Base-by-base conservation (phyloP, 2,888 invertebrate genomes). In the Brenthis ino region DNA sequence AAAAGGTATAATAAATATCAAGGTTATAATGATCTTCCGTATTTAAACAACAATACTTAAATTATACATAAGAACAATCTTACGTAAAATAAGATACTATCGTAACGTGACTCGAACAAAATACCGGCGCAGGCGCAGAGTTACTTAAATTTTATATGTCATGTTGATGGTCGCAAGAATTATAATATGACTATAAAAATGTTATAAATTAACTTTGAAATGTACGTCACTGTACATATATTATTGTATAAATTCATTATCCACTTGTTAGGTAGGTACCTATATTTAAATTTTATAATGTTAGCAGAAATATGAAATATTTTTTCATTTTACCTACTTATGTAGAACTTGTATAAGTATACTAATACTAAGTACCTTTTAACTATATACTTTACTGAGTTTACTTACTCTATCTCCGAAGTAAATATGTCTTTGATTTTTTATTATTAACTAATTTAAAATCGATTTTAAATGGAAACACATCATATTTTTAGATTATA, bases 1-100 rank as follows among this genome's bases (percentile, higher is more conserved):
- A 61, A 69, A 53, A 65, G 20, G 11, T 63, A 53, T 68, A 47
- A 43, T 57, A 61, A 55, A 53, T 57, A 61, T 54, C 65, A 66
- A 69, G 65, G 65, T 63, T 66, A 58, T 57, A 54, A 61, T 37
- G 5, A 71, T 71, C 53, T 68, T 71, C 57, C 65, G 65, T 66
- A 68, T 64, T 53, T 64, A 50, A 63, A 65, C 16, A 63, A 71
- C 54, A 63, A 65, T 66, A 72, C 47, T 63, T 57, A 72, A 72
- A 61, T 74, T 71, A 77, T 79, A 76, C 74, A 69, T 75, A 53
- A 65, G 78, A 79, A 77, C 83, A 77, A 65, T 79, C 80, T 83
- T 82, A 77, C 74, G 78, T 77, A 86, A 86, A 90, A 88, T 88
- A 88, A 90, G 91, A 91, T 91, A 67, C 76, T 83, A 81, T 81